Evolutionary conservation across 2,113 vertebrate genomes (phyloP).

Genomic region (Gopherus flavomarginatus): DNA sequence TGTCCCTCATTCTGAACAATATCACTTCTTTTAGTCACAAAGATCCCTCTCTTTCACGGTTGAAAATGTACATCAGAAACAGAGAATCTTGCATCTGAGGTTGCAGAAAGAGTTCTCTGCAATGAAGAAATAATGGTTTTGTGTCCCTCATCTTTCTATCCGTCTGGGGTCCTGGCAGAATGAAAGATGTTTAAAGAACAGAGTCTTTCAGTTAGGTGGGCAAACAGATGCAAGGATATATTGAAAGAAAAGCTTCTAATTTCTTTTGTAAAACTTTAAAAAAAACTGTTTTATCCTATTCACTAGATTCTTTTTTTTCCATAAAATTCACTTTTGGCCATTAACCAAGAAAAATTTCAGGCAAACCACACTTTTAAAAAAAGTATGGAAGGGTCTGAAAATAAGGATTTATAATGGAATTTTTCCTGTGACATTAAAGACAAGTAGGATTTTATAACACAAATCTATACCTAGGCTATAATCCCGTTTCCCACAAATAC

Average conservation of each 20-base stretch:
- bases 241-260: neutral
- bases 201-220: neutral
- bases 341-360: neutral
- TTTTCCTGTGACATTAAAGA: neutral
- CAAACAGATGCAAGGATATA: neutral
- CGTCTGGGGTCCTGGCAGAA: neutral
- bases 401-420: neutral
- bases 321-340: neutral
- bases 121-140: neutral
- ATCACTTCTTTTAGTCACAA: neutral
- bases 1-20: neutral
- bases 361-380: neutral
- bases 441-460: neutral
- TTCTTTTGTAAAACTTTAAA: neutral
- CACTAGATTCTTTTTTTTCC: neutral
- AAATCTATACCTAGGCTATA: fast-evolving
- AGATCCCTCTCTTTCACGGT: neutral
- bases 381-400: neutral
- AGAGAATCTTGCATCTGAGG: neutral
- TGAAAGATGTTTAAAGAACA: fast-evolving
- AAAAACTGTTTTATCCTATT: neutral
- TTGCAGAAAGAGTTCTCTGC: neutral
- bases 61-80: neutral
- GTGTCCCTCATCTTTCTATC: neutral
- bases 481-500: neutral